Conservation (phyloP, 1,140 invertebrate species). For the Brachionus rubens region DNA sequence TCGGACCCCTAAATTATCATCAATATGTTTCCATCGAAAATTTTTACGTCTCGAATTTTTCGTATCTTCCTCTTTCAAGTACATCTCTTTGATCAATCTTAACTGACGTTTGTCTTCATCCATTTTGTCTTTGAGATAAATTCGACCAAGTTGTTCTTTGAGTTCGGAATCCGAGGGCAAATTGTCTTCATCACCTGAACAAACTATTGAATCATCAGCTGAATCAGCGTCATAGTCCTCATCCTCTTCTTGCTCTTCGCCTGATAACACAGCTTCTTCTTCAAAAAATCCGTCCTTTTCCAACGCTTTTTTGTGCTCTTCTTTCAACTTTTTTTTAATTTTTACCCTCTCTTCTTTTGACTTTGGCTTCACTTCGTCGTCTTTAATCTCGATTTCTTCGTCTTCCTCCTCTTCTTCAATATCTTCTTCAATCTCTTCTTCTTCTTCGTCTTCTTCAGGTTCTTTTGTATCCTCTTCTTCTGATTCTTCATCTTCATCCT, state of each 20-base stretch:
- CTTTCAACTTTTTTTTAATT: background rate
- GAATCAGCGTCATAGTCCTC: slow-evolving; percentile 26
- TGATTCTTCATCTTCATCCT: background rate
- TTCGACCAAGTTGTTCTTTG: slow-evolving; percentile 26
- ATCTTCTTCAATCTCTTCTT: background rate
- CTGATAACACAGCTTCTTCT: slow-evolving; percentile 40
- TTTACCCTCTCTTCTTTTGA: slow-evolving; percentile 2
- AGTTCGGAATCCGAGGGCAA: slow-evolving; percentile 15
- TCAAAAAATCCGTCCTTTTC: slow-evolving; percentile 42
- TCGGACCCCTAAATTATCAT: slow-evolving; percentile 17
- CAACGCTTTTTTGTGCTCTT: slow-evolving; percentile 27
- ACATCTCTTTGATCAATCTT: slow-evolving; percentile 42
- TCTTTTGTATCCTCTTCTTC: background rate
- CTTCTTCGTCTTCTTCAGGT: background rate
- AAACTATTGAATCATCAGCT: slow-evolving; percentile 32
- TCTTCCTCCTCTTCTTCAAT: slow-evolving; percentile 10
- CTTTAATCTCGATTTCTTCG: slow-evolving; percentile 19
- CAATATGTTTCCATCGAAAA: slow-evolving; percentile 39
- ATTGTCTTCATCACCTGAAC: slow-evolving; percentile 30
- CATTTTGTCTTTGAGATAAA: slow-evolving; percentile 44
- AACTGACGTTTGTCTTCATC: slow-evolving; percentile 34
- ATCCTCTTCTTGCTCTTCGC: slow-evolving; percentile 17
- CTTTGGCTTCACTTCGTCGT: background rate
- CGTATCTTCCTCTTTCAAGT: background rate
- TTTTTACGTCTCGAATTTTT: slow-evolving; percentile 34